Percentiles rank a stretch among this genome's conserved stretches.
Conservation (phyloP, 1,140 invertebrate genomes). For the Orius insidiosus region DNA sequence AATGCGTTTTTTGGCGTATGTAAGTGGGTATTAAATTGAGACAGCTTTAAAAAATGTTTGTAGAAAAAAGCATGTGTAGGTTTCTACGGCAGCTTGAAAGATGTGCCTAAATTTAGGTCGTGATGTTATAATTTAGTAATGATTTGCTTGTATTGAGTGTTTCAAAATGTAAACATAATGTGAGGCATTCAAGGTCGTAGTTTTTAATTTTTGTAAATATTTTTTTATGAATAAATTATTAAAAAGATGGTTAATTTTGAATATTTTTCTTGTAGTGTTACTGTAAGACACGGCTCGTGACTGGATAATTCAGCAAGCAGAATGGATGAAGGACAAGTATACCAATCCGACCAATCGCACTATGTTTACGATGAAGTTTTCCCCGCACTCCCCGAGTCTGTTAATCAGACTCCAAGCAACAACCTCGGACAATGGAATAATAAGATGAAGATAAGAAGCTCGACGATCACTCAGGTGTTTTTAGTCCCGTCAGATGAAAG, state of each 20-base stretch:
- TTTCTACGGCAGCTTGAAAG: too few relatives aligned
- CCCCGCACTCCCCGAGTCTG: conserved; percentile 66
- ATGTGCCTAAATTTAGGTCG: too few relatives aligned
- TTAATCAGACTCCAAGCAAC: conserved; percentile 25
- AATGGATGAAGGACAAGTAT: conserved; percentile 15
- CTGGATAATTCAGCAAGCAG: conserved; percentile 19
- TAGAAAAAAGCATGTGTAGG: too few relatives aligned
- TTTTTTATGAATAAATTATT: conserved; percentile 1
- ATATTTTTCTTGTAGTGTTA: conserved; percentile 17
- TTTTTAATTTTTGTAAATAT: background rate
- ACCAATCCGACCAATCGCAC: conserved; percentile 11
- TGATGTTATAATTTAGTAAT: background rate
- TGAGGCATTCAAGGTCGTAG: background rate
- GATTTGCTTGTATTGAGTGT: background rate
- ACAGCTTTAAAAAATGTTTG: too few relatives aligned
- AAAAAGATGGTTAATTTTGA: background rate
- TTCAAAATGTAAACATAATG: background rate
- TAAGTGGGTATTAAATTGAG: too few relatives aligned
- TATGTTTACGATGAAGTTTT: conserved; percentile 66
- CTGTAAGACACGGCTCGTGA: conserved; percentile 18
- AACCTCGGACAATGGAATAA: conserved; percentile 35
- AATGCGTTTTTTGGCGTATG: too few relatives aligned
- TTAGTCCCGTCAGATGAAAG: conserved; percentile 79
- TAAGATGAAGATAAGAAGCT: conserved; percentile 58
- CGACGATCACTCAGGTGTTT: conserved; percentile 73